A percentile compares a stretch with the other conserved stretches of the same genome.
Conservation (phyloP, 2,113 vertebrate species). For the Toxotes jaculatrix region DNA sequence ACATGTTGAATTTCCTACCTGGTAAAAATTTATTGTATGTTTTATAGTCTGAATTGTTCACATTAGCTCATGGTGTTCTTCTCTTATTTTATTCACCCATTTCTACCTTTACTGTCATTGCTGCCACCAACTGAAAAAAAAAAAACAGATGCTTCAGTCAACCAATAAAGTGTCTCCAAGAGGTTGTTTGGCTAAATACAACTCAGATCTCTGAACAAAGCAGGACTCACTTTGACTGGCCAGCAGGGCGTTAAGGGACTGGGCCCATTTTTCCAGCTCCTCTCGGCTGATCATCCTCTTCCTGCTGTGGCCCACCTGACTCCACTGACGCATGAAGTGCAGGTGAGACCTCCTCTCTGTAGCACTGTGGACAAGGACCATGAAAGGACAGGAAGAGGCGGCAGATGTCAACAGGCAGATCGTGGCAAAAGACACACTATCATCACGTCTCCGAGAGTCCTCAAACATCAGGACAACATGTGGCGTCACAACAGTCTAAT, state of each 20-base stretch:
- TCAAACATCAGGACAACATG: neutral
- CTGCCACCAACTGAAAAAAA: neutral
- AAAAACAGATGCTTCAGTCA: no score
- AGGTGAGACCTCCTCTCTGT: constrained; percentile 78
- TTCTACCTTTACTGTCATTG: neutral
- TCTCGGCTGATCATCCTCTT: constrained; percentile 60
- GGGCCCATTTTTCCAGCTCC: constrained; percentile 78
- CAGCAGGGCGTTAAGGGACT: constrained; percentile 77
- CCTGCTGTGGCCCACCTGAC: constrained; percentile 77
- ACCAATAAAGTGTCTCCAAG: no score
- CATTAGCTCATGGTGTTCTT: neutral
- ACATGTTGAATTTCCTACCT: neutral
- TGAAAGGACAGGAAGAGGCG: neutral
- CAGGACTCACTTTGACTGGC: constrained; percentile 74
- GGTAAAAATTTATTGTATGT: neutral
- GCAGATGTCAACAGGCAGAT: neutral
- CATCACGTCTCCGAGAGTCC: neutral
- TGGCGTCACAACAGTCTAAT: neutral
- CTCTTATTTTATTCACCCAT: neutral
- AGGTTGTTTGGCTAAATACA: no score
- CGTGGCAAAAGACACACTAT: neutral
- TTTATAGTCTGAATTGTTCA: neutral
- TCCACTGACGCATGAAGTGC: constrained; percentile 83
- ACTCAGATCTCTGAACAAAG: neutral
- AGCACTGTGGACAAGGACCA: constrained; percentile 50